Conservation (phyloP, 2,888 invertebrate species). For the Epirrita christyi region DNA sequence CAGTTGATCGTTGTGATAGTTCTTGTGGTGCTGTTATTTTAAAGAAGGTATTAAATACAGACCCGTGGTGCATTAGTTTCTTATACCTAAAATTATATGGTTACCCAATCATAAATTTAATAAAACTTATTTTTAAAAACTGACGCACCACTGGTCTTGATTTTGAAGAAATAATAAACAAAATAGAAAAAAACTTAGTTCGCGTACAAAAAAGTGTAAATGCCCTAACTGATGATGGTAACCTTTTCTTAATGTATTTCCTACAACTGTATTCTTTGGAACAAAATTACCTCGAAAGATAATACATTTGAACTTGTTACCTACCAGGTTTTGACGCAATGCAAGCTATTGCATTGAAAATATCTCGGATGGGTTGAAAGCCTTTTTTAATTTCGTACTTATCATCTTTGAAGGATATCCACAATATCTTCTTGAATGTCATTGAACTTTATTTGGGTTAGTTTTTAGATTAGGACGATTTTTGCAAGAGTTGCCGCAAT, state of each 20-base stretch:
- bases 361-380: background rate
- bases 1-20: no score
- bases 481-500: conserved; percentile 16
- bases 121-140: no score
- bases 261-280: background rate
- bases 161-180: no score
- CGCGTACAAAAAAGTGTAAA: no score
- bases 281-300: background rate
- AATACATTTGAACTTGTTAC: background rate
- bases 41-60: no score
- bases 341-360: background rate
- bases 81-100: no score
- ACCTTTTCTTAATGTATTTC: conserved; percentile 22
- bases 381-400: conserved; percentile 20
- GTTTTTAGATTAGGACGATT: conserved; percentile 19
- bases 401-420: conserved; percentile 32
- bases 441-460: conserved; percentile 30
- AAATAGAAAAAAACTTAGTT: no score
- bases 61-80: no score
- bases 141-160: no score
- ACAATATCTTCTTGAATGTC: conserved; percentile 16
- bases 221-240: conserved; percentile 12
- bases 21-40: no score
- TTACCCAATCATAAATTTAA: no score
- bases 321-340: conserved; percentile 8